Base-by-base conservation (phyloP, 2,113 vertebrate genomes). In the Arothron firmamentum region DNA sequence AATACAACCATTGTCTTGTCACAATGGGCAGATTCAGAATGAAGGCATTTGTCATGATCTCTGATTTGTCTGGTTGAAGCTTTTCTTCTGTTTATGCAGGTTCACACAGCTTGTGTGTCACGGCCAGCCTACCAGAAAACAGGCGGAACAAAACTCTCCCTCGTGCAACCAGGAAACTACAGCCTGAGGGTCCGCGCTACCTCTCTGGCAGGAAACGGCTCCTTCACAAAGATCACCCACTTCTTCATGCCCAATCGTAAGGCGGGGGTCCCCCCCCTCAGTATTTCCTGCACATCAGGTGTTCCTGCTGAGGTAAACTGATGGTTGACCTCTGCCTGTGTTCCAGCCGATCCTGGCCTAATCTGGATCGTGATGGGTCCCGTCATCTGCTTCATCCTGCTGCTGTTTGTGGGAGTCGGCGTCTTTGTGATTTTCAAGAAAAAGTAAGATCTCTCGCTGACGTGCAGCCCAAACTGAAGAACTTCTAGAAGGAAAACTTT, bases 181-280 rank as follows among this genome's bases (percentile, higher is more conserved):
- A 96, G 94, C 0, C 92, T 97, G 51, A 87, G 90, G 0, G 75
- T 99, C 21, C 91, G 95, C 1, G 96, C 97, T 31, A 98, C 94
- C 0, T 99, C 96, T 0, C 75, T 99, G 88, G 93, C 96, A 0
- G 95, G 95, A 14, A 98, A 98, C 0, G 97, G 97, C 48, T 98
- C 97, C 0, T 99, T 94, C 88, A 98, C 97, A 0, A 94, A 96
- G 1, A 88, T 91, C 0, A 84, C 89, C 6, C 92, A 94, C 52
- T 96, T 98, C 73, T 94, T 88, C 0, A 93, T 99, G 84, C 90
- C 93, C 0, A 94, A 95, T 31, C 73, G 96, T 99, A 89, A 94
- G 95, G 51, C 59, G 18, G 1, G 1, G 59, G 18, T 3, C 14
- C 28, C 25, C 28, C 50, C 50, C 34, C 0, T 17, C 10, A 19